A percentile compares a stretch with the other conserved stretches of the same genome.
Conservation (phyloP, 2,113 vertebrate genomes). For the Hyperoodon ampullatus region DNA sequence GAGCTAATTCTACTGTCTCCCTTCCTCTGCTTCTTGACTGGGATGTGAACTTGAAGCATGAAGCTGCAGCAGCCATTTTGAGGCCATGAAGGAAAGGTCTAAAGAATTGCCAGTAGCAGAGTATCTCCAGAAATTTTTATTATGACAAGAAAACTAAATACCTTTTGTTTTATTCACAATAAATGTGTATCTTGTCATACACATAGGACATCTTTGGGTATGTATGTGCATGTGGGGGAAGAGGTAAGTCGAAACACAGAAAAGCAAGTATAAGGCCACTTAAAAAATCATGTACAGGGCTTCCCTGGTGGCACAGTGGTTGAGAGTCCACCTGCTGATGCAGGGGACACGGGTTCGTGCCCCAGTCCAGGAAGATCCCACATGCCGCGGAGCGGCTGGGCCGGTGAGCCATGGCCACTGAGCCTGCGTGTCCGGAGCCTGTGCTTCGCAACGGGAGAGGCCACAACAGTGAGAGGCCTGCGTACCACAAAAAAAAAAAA, state of each 20-base stretch:
- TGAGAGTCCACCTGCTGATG: no score
- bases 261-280: background rate
- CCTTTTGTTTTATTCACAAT: background rate
- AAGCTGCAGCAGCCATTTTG: background rate
- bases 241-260: background rate
- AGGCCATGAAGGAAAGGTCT: background rate
- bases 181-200: background rate
- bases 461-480: no score
- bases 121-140: background rate
- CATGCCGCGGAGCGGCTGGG: no score
- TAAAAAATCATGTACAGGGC: background rate
- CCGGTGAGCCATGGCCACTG: no score
- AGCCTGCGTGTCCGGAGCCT: no score
- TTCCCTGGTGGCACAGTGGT: no score
- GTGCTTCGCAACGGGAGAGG: no score
- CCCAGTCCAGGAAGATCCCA: no score
- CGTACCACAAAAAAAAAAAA: no score
- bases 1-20: background rate
- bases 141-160: background rate
- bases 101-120: background rate
- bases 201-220: background rate
- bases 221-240: background rate
- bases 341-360: no score
- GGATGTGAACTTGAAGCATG: background rate
- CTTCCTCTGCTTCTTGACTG: background rate